Evolutionary conservation across 2,113 vertebrate species (phyloP).

Genomic region (Megaceryle torquata): DNA sequence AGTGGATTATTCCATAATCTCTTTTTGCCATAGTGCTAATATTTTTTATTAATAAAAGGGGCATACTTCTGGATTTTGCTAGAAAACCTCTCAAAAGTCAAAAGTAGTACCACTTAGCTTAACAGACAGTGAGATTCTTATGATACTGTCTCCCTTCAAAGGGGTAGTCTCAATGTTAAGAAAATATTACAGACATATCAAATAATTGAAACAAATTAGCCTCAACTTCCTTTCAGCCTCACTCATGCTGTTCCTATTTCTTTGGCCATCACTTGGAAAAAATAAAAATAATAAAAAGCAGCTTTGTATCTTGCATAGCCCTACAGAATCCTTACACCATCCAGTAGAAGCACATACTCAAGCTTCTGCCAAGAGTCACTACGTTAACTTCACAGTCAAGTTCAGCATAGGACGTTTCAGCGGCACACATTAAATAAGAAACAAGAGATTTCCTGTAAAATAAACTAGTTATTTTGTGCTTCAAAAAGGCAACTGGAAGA

Average conservation of each 20-base stretch:
- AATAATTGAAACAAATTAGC: background rate
- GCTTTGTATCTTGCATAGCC: background rate
- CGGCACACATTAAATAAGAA: background rate
- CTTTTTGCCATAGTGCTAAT: too few relatives aligned
- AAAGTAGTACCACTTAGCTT: background rate
- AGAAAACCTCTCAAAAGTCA: background rate
- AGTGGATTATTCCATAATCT: too few relatives aligned
- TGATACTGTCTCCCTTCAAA: background rate
- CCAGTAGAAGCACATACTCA: background rate
- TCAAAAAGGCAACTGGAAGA: background rate
- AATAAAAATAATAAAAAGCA: background rate
- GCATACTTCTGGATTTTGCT: background rate
- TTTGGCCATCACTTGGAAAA: background rate
- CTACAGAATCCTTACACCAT: background rate
- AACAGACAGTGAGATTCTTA: background rate
- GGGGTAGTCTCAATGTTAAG: background rate
- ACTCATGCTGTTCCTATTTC: background rate
- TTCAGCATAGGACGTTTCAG: background rate
- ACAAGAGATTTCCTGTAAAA: background rate
- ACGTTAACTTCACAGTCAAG: background rate
- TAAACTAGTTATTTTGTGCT: background rate
- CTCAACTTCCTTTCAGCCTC: background rate
- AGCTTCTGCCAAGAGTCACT: background rate
- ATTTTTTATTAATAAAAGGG: background rate
- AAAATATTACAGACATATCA: background rate